phyloP scores from a whole-genome alignment of 53 echinoderm and acorn worm genomes.

The Holothuria leucospilota region DNA sequence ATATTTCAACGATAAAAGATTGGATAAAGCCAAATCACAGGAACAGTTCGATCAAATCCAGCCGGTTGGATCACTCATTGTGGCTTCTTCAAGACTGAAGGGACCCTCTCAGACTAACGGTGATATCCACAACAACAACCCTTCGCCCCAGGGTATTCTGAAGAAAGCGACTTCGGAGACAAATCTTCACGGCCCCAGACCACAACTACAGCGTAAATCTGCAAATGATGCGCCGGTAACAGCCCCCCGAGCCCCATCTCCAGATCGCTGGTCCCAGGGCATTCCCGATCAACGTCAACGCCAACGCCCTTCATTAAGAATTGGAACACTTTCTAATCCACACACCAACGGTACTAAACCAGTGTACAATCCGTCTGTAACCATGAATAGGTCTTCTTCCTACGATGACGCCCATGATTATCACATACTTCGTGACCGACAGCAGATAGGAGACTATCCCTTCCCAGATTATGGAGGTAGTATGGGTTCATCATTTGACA shows the following conservation, averaged over 20 bases:
- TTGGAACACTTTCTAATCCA: background rate
- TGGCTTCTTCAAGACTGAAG: slow-evolving; percentile 58
- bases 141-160: slow-evolving; percentile 2
- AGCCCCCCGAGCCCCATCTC: background rate
- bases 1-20: slow-evolving; percentile 84
- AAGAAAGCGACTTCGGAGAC: slow-evolving; percentile 1
- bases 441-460: slow-evolving; percentile 26
- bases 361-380: slow-evolving; percentile 9
- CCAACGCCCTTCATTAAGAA: slow-evolving; percentile 6
- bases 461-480: slow-evolving; percentile 65
- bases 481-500: background rate
- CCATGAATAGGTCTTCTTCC: background rate
- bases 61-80: slow-evolving; percentile 71
- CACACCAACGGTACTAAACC: background rate
- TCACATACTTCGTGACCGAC: background rate
- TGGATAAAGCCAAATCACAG: slow-evolving; percentile 81
- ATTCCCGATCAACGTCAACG: background rate
- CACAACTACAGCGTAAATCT: background rate
- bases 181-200: background rate
- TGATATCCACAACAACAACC: background rate
- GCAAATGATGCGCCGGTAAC: background rate
- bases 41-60: slow-evolving; percentile 80
- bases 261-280: slow-evolving; percentile 38
- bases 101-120: slow-evolving; percentile 33
- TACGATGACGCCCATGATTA: slow-evolving; percentile 9